Conservation (phyloP, 92 coral and sea anemone genomes). For the Siderastrea siderea region DNA sequence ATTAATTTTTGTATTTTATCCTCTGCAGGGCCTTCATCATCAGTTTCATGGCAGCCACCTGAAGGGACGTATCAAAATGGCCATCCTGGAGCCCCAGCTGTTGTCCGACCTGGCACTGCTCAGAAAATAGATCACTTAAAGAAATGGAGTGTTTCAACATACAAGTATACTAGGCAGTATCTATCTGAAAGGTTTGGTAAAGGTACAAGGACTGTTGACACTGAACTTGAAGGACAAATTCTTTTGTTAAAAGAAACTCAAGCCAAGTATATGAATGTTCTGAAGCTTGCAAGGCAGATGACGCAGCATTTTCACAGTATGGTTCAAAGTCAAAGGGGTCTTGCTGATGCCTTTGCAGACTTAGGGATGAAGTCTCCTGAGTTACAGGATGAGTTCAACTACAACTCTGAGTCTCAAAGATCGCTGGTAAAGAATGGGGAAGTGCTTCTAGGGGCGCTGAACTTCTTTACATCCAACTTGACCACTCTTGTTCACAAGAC, state of each 20-base stretch:
- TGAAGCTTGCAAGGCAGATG: constrained; percentile 92
- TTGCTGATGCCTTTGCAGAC: constrained; percentile 92
- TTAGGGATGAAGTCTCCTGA: constrained; percentile 98
- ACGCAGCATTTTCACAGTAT: constrained; percentile 87
- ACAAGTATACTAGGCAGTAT: constrained; percentile 95
- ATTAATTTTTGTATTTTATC: not conserved
- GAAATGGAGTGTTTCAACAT: constrained; percentile 98
- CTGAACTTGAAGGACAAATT: constrained; percentile 94
- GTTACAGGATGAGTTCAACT: constrained; percentile 94
- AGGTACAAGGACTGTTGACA: constrained; percentile 96
- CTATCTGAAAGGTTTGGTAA: constrained; percentile 98
- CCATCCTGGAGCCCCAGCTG: constrained; percentile 50
- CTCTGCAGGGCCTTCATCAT: constrained; percentile 41
- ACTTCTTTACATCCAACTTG: constrained; percentile 91
- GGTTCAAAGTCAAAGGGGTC: constrained; percentile 90
- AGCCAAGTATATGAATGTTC: constrained; percentile 79
- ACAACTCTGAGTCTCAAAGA: constrained; percentile 93
- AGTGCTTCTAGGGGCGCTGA: constrained; percentile 92
- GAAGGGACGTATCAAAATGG: constrained; percentile 53
- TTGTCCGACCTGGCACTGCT: constrained; percentile 80
- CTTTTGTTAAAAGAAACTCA: constrained; percentile 92
- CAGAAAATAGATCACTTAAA: constrained; percentile 90
- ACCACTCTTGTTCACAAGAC: constrained; percentile 95
- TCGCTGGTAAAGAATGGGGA: constrained; percentile 96
- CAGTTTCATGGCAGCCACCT: constrained; percentile 36